Evolutionary conservation across 2,113 vertebrate genomes (phyloP).

Genomic region (Acanthochromis polyacanthus): DNA sequence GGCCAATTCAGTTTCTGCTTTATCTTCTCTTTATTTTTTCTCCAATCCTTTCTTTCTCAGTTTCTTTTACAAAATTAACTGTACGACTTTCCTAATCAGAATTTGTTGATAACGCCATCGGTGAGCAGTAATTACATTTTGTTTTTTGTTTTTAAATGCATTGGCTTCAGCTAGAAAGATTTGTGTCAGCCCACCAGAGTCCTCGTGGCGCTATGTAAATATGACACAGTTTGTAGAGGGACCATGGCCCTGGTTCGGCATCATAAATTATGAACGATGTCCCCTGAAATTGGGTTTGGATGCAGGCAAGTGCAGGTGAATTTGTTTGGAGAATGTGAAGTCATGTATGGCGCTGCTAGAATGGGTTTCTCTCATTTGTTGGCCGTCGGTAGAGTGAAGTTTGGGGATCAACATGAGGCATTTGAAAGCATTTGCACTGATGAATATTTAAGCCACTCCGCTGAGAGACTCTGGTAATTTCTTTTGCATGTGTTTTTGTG

Average conservation of each 20-base stretch:
- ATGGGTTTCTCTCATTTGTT: constrained; percentile 2
- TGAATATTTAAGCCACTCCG: constrained; percentile 21
- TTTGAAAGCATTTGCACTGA: constrained; percentile 16
- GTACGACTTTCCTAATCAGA: constrained; percentile 28
- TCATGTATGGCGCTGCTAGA: constrained; percentile 9
- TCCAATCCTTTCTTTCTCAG: background rate
- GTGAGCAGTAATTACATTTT: constrained; percentile 28
- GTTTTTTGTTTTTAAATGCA: constrained; percentile 54
- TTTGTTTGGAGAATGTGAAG: background rate
- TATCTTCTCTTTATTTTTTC: constrained; percentile 10
- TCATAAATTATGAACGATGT: constrained; percentile 63
- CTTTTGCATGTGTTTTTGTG: constrained; percentile 21
- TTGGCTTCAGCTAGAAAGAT: constrained; percentile 33
- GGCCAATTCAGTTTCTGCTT: background rate
- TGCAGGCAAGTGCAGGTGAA: constrained; percentile 31
- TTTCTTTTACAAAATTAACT: constrained; percentile 23
- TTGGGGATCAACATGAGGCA: constrained; percentile 7
- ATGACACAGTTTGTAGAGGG: constrained; percentile 22
- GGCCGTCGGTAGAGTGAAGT: background rate
- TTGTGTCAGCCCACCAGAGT: constrained; percentile 8
- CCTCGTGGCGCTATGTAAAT: constrained; percentile 47
- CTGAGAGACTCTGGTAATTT: constrained; percentile 4
- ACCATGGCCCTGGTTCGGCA: constrained; percentile 1
- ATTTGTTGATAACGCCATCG: constrained; percentile 13
- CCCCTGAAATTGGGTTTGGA: constrained; percentile 40